Evolutionary conservation across 2,888 invertebrate genomes (phyloP).

Genomic region (Scotopteryx bipunctaria): DNA sequence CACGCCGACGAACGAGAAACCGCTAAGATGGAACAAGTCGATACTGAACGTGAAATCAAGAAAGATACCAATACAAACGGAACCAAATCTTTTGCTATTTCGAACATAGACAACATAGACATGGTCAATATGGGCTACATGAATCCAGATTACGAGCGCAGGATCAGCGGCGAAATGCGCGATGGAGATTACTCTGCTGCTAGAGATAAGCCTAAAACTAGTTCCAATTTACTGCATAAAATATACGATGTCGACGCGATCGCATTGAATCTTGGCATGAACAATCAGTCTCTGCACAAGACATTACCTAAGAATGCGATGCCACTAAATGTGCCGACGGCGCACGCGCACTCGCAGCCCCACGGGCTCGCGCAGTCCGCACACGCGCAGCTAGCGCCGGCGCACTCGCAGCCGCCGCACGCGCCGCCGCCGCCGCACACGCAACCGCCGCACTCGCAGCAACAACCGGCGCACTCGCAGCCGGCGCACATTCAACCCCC

Average conservation of each 20-base stretch:
- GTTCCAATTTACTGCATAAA: constrained; percentile 56
- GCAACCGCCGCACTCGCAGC: constrained; percentile 10
- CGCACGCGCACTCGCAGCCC: constrained; percentile 39
- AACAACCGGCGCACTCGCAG: constrained; percentile 14
- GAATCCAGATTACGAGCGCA: constrained; percentile 64
- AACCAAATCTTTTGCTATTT: constrained; percentile 52
- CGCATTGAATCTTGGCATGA: constrained; percentile 73
- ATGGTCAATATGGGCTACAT: constrained; percentile 80
- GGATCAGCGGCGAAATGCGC: constrained; percentile 53
- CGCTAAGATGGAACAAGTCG: constrained; percentile 47
- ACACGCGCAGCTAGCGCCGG: constrained; percentile 1
- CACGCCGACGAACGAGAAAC: constrained; percentile 50
- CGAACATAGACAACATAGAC: constrained; percentile 69
- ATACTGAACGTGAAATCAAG: constrained; percentile 51
- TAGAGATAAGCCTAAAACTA: constrained; percentile 54
- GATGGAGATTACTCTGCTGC: constrained; percentile 48
- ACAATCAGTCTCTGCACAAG: constrained; percentile 63
- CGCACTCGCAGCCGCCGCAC: constrained; percentile 12
- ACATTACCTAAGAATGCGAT: constrained; percentile 50
- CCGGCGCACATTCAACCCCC: constrained; percentile 16
- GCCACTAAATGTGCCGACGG: constrained; percentile 47
- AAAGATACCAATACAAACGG: constrained; percentile 51
- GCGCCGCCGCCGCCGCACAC: constrained; percentile 7
- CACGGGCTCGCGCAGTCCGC: background rate
- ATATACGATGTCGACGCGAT: constrained; percentile 71